A percentile compares a stretch with the other conserved stretches of the same genome.
Evolutionary conservation across 2,113 vertebrate genomes (phyloP).

Genomic region (Aviceda subcristata): DNA sequence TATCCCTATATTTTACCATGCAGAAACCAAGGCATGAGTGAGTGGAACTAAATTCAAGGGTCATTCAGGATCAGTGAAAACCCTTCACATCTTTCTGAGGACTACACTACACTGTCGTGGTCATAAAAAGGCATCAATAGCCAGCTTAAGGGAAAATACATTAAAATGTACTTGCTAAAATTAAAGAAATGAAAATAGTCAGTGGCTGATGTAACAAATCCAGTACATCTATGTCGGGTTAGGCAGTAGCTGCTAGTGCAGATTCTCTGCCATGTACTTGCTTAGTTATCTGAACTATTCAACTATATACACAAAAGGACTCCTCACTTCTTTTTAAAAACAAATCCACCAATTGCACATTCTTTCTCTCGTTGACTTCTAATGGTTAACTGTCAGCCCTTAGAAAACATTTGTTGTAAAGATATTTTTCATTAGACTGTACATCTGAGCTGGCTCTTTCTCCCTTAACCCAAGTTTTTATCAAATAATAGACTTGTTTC

Average conservation of each 20-base stretch:
- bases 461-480: background rate
- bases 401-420: background rate
- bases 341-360: background rate
- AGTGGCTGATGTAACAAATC: background rate
- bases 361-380: background rate
- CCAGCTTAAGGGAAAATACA: background rate
- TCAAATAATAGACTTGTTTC: background rate
- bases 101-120: background rate
- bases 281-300: background rate
- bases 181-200: background rate
- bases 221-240: fast-evolving
- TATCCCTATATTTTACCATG: background rate
- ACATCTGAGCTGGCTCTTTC: background rate
- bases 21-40: background rate
- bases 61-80: background rate
- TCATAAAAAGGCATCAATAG: background rate
- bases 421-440: background rate
- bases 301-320: background rate
- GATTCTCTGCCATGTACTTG: background rate
- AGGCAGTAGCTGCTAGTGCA: background rate
- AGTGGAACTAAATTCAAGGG: background rate
- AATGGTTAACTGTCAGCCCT: background rate
- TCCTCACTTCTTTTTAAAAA: background rate
- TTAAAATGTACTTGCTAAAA: background rate
- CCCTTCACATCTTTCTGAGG: background rate